Evolutionary conservation across 2,888 invertebrate species (phyloP), one percentile per base, ranked within the genome.

Genomic region (Bhutanitis thaidina): DNA sequence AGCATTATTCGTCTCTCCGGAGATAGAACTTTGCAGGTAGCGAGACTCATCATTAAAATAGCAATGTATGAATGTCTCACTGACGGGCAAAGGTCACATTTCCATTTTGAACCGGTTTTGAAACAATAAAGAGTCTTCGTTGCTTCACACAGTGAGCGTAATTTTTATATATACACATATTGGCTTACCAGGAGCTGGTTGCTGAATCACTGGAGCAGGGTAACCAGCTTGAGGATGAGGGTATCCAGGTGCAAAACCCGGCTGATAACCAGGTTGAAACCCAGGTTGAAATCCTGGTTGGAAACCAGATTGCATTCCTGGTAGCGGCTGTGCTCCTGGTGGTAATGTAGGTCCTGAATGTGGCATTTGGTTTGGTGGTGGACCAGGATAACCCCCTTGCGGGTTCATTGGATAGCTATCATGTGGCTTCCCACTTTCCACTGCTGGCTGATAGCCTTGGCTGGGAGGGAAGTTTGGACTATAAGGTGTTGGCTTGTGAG

Each of bases 381-480:
- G 67, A 0, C 76, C 79, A n/a, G 82, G 80, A 54, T 84, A 81
- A 5, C 66, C 89, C 1, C 61, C 56, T 73, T 71, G 87, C 3
- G 75, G 71, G 38, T 62, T 67, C 67, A 69, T 75, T 39, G 76
- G 80, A 64, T 76, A 85, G 41, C 64, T 72, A 47, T 83, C 82
- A 45, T 61, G 60, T 32, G 55, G 30, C 56, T 81, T 81, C 0
- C 54, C 59, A 40, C 61, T 65, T 53, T 89, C 87, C n/a, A 66
- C 58, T 10, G 87, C 80, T 13, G 80, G 77, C 47, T 64, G 77
- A 69, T 89, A 90, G 7, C 88, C 89, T 60, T 85, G 85, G 58
- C 73, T 76, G 40, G 61, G 55, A 7, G 90, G 89, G 57, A 85
- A 90, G 61, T 90, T 90, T 14, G 90, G 90, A 3, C 88, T 76